These are phyloP conservation scores for Ispidina lecontei DNA, from an alignment of 2,797 vertebrate species.

Conservation along the genomic window DNA sequence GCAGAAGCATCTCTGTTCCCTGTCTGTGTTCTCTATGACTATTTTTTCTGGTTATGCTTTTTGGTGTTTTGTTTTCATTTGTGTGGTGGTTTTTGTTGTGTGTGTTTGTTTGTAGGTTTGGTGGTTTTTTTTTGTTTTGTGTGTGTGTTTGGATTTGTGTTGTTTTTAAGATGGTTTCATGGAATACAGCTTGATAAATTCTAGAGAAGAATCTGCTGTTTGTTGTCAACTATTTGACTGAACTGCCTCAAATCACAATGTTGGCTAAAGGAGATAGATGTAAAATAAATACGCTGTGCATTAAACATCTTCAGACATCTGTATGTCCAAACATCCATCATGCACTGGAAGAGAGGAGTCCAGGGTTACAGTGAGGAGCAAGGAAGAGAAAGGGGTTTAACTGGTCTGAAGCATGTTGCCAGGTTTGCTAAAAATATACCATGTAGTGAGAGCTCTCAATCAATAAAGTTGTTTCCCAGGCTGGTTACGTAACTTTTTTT, in stretches of 20 bases:
- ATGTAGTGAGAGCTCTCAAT: not conserved
- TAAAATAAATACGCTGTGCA: not conserved
- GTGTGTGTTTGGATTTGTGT: not conserved
- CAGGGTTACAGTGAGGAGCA: not conserved
- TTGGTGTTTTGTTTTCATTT: not conserved
- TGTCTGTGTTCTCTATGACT: rapidly evolving
- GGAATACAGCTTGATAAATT: not conserved
- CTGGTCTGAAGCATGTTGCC: not conserved
- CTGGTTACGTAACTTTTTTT: not conserved
- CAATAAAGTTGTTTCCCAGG: not conserved
- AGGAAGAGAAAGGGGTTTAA: not conserved
- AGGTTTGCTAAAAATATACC: not conserved
- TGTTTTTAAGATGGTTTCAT: not conserved
- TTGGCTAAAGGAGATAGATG: not conserved
- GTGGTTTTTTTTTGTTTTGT: not conserved
- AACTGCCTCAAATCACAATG: not conserved
- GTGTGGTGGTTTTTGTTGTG: not conserved
- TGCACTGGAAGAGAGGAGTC: not conserved
- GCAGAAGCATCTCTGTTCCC: not conserved
- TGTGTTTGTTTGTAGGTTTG: not conserved
- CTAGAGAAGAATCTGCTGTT: not conserved
- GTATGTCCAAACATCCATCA: rapidly evolving
- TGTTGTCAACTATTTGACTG: not conserved
- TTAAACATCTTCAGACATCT: not conserved
- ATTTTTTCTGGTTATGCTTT: not conserved